Base-by-base conservation (phyloP, 1,140 invertebrate genomes). In the Wiebesia pumilae region DNA sequence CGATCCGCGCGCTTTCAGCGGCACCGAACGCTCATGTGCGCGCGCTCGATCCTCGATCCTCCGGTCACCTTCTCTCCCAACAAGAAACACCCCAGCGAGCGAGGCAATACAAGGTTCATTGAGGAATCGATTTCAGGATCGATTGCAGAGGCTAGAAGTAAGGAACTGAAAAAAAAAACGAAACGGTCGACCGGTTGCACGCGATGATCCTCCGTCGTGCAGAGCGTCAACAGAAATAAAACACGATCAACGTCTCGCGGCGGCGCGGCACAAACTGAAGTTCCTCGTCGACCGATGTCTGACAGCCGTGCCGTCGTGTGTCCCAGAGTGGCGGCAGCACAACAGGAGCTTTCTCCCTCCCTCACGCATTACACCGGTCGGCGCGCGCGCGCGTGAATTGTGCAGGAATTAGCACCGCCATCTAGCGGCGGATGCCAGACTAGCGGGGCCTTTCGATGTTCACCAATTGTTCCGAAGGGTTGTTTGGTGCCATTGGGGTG, bases 221-320 rank as follows among this genome's bases (percentile, higher is more conserved):
- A 16, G 16, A 54, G 19, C 51, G 9, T 27, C 58, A 62, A 24
- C 58, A 27, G 30, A 21, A 40, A 21, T 62, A 27, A 85, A 43
- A 80, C 58, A 73, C 83, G 81, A 84, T 88, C 88, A 84, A 75
- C 89, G 88, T 91, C 88, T 90, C 89, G 90, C 91, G 91, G 91
- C 92, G 91, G 90, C 91, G 90, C 93, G 92, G 91, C 92, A 92
- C 90, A 90, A 90, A 93, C 93, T 93, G 92, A 91, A 90, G 89
- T 88, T 71, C 51, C 51, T 9, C 27, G 24, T 88, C 87, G 90
- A 86, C 88, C 88, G 87, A 87, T 71, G 86, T 88, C 89, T 89
- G 51, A 85, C 62, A 87, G 79, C 33, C 38, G n/a, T n/a, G 62
- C 43, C 81, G 65, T 62, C 77, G 62, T 12, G 35, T 38, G 69